These are phyloP conservation scores for human (Homo sapiens) DNA, from an alignment of 2,113 vertebrate genomes.

Conservation along the genomic window DNA sequence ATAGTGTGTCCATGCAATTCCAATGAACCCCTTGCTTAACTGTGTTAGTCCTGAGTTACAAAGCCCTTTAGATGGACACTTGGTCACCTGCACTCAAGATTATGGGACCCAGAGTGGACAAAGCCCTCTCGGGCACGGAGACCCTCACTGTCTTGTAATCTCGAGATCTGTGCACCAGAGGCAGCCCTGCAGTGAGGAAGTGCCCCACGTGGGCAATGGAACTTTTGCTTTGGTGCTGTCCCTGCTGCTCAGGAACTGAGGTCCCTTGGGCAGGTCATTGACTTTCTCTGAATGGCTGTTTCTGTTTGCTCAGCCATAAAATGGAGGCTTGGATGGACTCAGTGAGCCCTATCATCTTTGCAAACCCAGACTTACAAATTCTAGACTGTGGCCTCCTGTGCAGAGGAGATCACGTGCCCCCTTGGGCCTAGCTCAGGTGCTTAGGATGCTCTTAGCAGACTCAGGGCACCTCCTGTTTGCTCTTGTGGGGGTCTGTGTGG, in stretches of 20 bases:
- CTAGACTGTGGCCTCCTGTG: not conserved
- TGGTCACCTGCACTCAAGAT: not conserved
- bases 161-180: not conserved
- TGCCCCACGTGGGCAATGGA: rapidly evolving
- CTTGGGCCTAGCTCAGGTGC: not conserved
- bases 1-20: not conserved
- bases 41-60: not conserved
- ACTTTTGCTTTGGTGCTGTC: not conserved
- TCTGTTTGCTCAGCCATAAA: not conserved
- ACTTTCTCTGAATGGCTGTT: not conserved
- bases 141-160: rapidly evolving
- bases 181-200: not conserved
- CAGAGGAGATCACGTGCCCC: rapidly evolving
- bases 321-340: not conserved
- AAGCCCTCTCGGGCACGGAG: not conserved
- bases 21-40: not conserved
- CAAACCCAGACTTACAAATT: not conserved
- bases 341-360: not conserved
- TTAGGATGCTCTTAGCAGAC: not conserved
- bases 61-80: not conserved
- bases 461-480: not conserved
- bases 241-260: not conserved
- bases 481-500: not conserved
- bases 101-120: not conserved
- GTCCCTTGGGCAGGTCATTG: not conserved